A percentile compares a stretch with the other conserved stretches of the same genome.
phyloP scores from a whole-genome alignment of 2,113 vertebrate genomes.

The Corythornis cristatus region DNA sequence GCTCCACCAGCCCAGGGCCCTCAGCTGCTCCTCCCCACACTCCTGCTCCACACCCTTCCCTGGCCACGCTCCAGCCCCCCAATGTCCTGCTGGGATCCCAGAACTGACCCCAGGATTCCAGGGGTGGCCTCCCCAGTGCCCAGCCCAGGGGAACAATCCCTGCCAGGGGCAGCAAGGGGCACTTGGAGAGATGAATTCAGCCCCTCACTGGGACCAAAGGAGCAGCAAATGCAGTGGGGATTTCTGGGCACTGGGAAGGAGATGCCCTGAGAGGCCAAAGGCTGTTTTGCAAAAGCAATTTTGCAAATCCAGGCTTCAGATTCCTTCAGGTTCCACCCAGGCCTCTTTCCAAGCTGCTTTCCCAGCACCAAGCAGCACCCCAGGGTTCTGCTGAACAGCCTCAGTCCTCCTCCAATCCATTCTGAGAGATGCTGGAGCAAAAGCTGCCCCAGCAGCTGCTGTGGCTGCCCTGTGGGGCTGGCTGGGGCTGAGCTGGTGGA shows the following conservation, averaged over 20 bases:
- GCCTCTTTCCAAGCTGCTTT: background rate
- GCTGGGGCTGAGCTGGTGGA: background rate
- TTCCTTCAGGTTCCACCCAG: background rate
- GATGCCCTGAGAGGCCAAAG: background rate
- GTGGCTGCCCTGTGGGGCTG: background rate
- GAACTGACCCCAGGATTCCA: no score
- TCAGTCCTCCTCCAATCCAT: background rate
- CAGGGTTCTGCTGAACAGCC: background rate
- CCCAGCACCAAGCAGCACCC: background rate
- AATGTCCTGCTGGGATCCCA: no score
- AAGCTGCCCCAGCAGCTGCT: background rate
- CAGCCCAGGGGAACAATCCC: background rate
- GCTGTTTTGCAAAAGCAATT: background rate
- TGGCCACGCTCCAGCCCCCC: no score
- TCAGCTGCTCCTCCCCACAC: no score
- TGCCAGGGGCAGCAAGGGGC: background rate
- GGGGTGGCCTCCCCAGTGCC: no score
- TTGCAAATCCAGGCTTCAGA: background rate
- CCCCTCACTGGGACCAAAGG: fast-evolving
- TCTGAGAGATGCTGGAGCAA: background rate
- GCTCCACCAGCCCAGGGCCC: no score
- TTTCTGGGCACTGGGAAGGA: background rate
- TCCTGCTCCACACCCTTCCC: no score
- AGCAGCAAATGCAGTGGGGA: background rate
- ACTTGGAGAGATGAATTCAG: background rate